Evolutionary conservation across 35 echinoderm and acorn worm genomes (phyloP), one percentile per base, ranked within the genome.

Genomic region (Eucidaris tribuloides): DNA sequence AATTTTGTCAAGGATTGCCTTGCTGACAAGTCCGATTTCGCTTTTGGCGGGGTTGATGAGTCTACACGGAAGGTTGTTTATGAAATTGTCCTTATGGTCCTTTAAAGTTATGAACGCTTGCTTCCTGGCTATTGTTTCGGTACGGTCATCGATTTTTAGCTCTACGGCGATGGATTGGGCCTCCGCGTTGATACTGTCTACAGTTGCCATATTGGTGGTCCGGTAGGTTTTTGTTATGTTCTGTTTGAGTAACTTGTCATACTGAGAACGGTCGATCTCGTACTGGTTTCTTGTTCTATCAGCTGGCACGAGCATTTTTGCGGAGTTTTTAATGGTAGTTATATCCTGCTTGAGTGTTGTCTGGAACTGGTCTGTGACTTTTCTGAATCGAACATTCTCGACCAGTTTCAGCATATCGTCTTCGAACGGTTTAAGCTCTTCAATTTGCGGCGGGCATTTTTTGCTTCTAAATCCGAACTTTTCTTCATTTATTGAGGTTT

Each of bases 1-100:
- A n/a, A n/a, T n/a, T n/a, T n/a, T n/a, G n/a, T n/a, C n/a, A n/a
- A n/a, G n/a, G n/a, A n/a, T n/a, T n/a, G n/a, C n/a, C n/a, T n/a
- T n/a, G n/a, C n/a, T n/a, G n/a, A n/a, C n/a, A n/a, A n/a, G n/a
- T n/a, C n/a, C n/a, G n/a, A n/a, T n/a, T n/a, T n/a, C n/a, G n/a
- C n/a, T n/a, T n/a, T n/a, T n/a, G n/a, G n/a, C n/a, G n/a, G n/a
- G n/a, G n/a, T n/a, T n/a, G n/a, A n/a, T n/a, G n/a, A n/a, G n/a
- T n/a, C n/a, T n/a, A n/a, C n/a, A n/a, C n/a, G n/a, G n/a, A n/a
- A n/a, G n/a, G n/a, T n/a, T n/a, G n/a, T n/a, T n/a, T n/a, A n/a
- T n/a, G n/a, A n/a, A 89, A 45, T 82, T 82, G 27, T 59, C 61
- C 45, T 83, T 89, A 30, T 89, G 87, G 50, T 89, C 80, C 40